Conservation (phyloP, 1,140 invertebrate genomes). For the Paraescarpia echinospica region DNA sequence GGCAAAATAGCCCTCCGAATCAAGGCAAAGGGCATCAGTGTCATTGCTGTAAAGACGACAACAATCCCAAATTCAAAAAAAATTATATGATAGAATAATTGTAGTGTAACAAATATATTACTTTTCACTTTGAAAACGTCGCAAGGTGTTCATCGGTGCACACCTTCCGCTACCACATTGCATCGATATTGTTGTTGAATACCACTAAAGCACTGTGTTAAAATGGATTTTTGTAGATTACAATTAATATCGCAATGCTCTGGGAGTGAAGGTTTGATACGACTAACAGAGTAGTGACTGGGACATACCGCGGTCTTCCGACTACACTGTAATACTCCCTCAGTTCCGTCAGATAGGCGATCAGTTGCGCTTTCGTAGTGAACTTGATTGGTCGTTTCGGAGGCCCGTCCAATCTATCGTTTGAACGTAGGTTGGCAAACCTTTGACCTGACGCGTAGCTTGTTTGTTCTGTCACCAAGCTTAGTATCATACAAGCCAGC, state of each 20-base stretch:
- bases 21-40: too few species aligned
- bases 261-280: background rate
- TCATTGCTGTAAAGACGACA: too few species aligned
- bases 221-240: background rate
- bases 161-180: too few species aligned
- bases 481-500: background rate
- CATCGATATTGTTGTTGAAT: background rate
- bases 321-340: constrained; percentile 21
- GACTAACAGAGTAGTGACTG: background rate
- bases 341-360: constrained; percentile 15
- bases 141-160: too few species aligned
- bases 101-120: too few species aligned
- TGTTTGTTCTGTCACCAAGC: background rate
- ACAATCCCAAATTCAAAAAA: too few species aligned
- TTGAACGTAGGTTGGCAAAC: background rate
- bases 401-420: background rate
- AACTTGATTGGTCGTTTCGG: constrained; percentile 15
- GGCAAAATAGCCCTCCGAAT: too few species aligned
- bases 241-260: background rate
- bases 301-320: constrained; percentile 17
- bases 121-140: too few species aligned
- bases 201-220: background rate
- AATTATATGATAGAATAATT: too few species aligned
- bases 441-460: background rate
- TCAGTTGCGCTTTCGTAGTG: constrained; percentile 19